These are phyloP conservation scores for Blomia tropicalis DNA, from an alignment of 2,888 invertebrate genomes.

Conservation along the genomic window DNA sequence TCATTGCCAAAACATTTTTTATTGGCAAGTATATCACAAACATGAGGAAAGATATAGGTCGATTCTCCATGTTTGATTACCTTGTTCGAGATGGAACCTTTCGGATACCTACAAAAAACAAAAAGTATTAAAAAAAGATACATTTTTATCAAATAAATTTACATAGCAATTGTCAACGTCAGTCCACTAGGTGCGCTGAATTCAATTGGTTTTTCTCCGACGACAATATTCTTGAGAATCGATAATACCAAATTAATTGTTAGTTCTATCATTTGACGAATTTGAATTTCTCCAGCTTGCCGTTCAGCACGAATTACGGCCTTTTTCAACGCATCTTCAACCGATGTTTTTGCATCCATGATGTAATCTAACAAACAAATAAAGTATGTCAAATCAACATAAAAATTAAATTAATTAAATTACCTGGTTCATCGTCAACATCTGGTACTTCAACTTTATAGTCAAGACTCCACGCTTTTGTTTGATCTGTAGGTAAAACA, in stretches of 20 bases:
- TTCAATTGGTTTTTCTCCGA: conserved; percentile 31
- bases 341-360: conserved; percentile 31
- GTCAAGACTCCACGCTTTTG: conserved; percentile 31
- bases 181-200: conserved; percentile 31
- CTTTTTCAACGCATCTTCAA: conserved; percentile 29
- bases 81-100: conserved; percentile 29
- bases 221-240: conserved; percentile 31
- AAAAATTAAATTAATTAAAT: conserved; percentile 5
- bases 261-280: conserved; percentile 29
- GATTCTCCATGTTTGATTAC: conserved; percentile 31
- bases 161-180: conserved; percentile 31
- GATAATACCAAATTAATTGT: conserved; percentile 30
- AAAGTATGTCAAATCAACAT: not conserved
- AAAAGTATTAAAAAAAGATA: not conserved
- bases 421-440: conserved; percentile 29
- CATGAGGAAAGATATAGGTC: conserved; percentile 31
- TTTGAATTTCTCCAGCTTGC: conserved; percentile 29
- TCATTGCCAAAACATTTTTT: conserved; percentile 30
- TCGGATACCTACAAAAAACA: conserved; percentile 28
- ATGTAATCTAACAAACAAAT: conserved; percentile 27
- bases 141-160: conserved; percentile 9
- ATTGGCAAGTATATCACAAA: conserved; percentile 30
- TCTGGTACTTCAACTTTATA: conserved; percentile 31
- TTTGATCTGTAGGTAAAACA: conserved; percentile 30
- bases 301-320: conserved; percentile 30